A percentile compares a stretch with the other conserved stretches of the same genome.
Conservation (phyloP, 2,797 vertebrate genomes). For the Megalops cyprinoides region DNA sequence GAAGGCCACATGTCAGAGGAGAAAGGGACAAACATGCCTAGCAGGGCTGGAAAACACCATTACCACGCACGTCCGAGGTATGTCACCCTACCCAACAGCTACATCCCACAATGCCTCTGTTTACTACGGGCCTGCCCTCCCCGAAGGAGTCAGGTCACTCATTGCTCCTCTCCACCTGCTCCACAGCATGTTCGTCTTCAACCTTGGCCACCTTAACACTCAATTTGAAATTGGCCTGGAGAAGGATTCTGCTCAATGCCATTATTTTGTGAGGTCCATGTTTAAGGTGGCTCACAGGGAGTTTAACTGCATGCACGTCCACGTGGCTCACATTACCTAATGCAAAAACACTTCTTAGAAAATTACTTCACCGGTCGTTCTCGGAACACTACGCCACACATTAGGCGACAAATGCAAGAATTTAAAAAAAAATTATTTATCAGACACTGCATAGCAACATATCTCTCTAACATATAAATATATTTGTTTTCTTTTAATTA, state of each 20-base stretch:
- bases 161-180: background rate
- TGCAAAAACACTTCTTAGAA: conserved; percentile 19
- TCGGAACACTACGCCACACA: conserved; percentile 16
- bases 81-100: no score
- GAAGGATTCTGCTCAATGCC: background rate
- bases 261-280: background rate
- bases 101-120: no score
- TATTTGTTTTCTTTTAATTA: conserved; percentile 31
- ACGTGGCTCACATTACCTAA: conserved; percentile 24
- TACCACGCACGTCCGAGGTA: no score
- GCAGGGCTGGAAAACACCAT: no score
- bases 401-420: background rate
- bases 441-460: background rate
- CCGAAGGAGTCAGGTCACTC: no score
- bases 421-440: background rate
- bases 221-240: background rate
- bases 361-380: conserved; percentile 11
- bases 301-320: conserved; percentile 14
- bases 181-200: background rate
- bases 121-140: no score
- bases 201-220: conserved; percentile 14
- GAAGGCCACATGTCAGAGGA: no score
- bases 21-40: background rate
- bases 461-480: background rate
- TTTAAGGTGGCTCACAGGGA: conserved; percentile 13